phyloP scores from a whole-genome alignment of 2,888 invertebrate genomes.

The Cheilosia soror region DNA sequence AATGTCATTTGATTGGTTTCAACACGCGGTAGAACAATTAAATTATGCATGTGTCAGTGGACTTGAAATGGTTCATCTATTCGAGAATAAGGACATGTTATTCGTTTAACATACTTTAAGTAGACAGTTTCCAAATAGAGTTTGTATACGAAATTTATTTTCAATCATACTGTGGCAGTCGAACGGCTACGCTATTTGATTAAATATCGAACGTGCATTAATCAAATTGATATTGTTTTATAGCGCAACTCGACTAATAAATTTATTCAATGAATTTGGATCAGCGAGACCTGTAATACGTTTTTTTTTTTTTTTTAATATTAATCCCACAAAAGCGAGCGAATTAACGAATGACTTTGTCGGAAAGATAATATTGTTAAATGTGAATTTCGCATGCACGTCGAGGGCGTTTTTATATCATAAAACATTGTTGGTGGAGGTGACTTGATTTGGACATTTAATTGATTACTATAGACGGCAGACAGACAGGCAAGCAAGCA shows the following conservation, averaged over 20 bases:
- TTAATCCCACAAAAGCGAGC: not conserved
- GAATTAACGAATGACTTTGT: conserved; percentile 16
- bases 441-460: conserved; percentile 49
- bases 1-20: conserved; percentile 2
- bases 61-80: conserved; percentile 28
- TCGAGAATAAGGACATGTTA: conserved; percentile 21
- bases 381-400: conserved; percentile 46
- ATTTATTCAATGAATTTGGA: conserved; percentile 52
- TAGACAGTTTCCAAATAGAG: too few species aligned
- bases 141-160: too few species aligned
- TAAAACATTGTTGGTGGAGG: conserved; percentile 1
- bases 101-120: not conserved
- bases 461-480: conserved; percentile 42
- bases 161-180: too few species aligned
- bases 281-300: conserved; percentile 8
- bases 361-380: conserved; percentile 45
- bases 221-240: conserved; percentile 42
- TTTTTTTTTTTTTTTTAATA: too few species aligned
- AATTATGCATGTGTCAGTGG: conserved; percentile 24
- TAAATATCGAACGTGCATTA: not conserved
- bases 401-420: conserved; percentile 17
- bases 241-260: conserved; percentile 43
- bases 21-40: conserved; percentile 31
- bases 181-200: too few species aligned
- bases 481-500: not conserved